These are phyloP conservation scores for Hydrozoanthus tunicans DNA, from an alignment of 64 coral and sea anemone species.

Conservation along the genomic window DNA sequence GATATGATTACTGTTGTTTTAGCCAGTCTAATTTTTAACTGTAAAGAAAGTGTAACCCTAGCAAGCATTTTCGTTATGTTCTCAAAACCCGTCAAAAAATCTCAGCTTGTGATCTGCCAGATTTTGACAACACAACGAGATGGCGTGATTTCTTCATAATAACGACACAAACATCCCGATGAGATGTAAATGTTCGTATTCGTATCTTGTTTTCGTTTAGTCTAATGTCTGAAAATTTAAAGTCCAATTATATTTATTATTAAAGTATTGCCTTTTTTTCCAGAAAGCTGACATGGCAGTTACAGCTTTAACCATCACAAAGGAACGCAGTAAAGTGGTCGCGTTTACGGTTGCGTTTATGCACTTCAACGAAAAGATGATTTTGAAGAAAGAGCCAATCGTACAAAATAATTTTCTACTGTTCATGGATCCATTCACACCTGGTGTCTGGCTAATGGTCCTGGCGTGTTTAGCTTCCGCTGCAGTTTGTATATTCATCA, in stretches of 20 bases:
- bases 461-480: not conserved
- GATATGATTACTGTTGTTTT: no score
- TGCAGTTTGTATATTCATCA: not conserved
- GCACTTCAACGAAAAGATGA: constrained; percentile 21
- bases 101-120: no score
- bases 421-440: constrained; percentile 44
- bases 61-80: no score
- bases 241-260: no score
- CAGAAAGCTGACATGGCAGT: constrained; percentile 37
- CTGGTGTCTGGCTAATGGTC: constrained; percentile 20
- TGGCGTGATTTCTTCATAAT: no score
- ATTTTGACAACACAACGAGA: no score
- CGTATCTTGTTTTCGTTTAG: no score
- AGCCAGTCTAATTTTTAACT: no score
- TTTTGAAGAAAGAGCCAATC: not conserved
- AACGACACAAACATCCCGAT: no score
- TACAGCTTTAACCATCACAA: not conserved
- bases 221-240: not conserved
- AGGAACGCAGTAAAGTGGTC: not conserved
- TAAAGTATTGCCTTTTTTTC: not conserved
- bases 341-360: constrained; percentile 25
- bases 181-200: no score
- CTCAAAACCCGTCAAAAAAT: no score
- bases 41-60: no score
- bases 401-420: constrained; percentile 14